These are phyloP conservation scores for Nemotelus nigrinus DNA, from an alignment of 2,888 invertebrate species.

Conservation along the genomic window DNA sequence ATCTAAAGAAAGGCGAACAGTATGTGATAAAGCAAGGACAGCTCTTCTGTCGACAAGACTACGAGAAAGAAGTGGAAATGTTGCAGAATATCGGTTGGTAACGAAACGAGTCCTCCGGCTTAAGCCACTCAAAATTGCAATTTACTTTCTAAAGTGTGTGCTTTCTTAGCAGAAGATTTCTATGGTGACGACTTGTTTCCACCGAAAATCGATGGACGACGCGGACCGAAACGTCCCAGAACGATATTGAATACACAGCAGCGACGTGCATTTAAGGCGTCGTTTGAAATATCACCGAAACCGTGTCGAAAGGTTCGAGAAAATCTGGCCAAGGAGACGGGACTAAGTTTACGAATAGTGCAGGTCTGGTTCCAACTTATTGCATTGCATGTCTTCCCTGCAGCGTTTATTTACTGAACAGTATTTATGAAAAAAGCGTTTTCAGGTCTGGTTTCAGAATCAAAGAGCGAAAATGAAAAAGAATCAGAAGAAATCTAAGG, in stretches of 20 bases:
- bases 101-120: not conserved
- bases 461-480: slow-evolving; percentile 75
- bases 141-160: slow-evolving; percentile 22
- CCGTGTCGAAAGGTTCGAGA: slow-evolving; percentile 85
- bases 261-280: slow-evolving; percentile 83
- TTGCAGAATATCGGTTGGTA: slow-evolving; percentile 69
- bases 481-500: slow-evolving; percentile 72
- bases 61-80: slow-evolving; percentile 81
- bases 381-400: not conserved
- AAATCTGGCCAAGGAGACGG: slow-evolving; percentile 84
- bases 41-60: slow-evolving; percentile 81
- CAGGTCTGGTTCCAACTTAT: slow-evolving; percentile 69
- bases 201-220: slow-evolving; percentile 72
- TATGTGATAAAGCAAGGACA: slow-evolving; percentile 82
- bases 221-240: slow-evolving; percentile 83
- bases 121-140: slow-evolving; percentile 28
- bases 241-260: slow-evolving; percentile 87
- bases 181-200: slow-evolving; percentile 71
- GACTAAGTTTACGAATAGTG: slow-evolving; percentile 83
- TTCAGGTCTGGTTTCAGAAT: slow-evolving; percentile 74
- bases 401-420: not conserved
- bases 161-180: slow-evolving; percentile 65
- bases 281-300: slow-evolving; percentile 86
- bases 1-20: slow-evolving; percentile 82
- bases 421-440: slow-evolving; percentile 5